These are phyloP conservation scores for Spialia ferax DNA, from an alignment of 2,888 invertebrate genomes.

Conservation along the genomic window DNA sequence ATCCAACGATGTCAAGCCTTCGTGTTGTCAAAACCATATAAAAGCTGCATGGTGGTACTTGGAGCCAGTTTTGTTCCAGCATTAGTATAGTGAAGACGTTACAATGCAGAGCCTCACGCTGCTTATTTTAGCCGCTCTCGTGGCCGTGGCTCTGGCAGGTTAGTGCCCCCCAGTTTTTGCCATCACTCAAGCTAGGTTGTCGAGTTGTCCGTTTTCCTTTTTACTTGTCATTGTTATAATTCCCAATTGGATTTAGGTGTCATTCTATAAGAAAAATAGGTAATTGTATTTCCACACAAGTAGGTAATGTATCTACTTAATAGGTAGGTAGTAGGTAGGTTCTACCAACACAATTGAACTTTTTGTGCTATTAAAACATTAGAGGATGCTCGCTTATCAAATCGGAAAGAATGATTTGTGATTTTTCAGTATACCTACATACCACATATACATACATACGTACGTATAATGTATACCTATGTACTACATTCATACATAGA, in stretches of 20 bases:
- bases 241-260: conserved; percentile 54
- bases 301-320: neutral
- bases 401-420: neutral
- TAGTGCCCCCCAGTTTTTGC: conserved; percentile 80
- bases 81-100: conserved; percentile 61
- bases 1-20: conserved; percentile 54
- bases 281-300: neutral
- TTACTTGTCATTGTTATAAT: conserved; percentile 56
- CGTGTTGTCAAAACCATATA: conserved; percentile 61
- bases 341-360: neutral
- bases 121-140: conserved; percentile 67
- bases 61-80: conserved; percentile 69
- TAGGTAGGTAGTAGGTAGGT: too few relatives aligned
- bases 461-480: too few relatives aligned
- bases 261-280: neutral
- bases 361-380: neutral
- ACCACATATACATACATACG: too few relatives aligned
- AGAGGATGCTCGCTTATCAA: neutral
- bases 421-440: neutral
- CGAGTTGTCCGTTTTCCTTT: conserved; percentile 57
- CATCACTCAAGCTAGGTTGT: conserved; percentile 50
- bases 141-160: conserved; percentile 78
- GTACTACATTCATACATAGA: too few relatives aligned
- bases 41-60: conserved; percentile 59
- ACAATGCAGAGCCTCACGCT: conserved; percentile 71